Evolutionary conservation across 2,888 invertebrate species (phyloP).

Genomic region (Dolichopus griseipennis): DNA sequence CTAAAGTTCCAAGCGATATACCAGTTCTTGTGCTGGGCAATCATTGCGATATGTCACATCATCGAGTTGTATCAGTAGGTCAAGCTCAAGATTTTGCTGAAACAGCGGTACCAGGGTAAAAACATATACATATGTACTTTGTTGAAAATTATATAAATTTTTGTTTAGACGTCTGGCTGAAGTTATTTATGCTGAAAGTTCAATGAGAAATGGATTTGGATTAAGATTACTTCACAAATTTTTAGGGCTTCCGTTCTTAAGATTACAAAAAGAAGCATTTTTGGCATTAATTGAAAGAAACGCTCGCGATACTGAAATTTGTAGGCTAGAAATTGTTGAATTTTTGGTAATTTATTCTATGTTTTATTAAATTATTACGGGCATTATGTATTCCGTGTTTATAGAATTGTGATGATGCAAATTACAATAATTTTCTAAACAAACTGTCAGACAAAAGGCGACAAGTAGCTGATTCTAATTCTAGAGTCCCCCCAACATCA

Average conservation of each 20-base stretch:
- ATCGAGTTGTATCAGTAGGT: constrained; percentile 70
- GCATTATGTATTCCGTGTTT: not conserved
- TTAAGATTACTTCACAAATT: constrained; percentile 87
- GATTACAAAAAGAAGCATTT: constrained; percentile 77
- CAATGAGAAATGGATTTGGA: constrained; percentile 94
- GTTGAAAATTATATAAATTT: too few relatives aligned
- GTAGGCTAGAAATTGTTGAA: constrained; percentile 63
- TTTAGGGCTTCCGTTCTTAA: constrained; percentile 87
- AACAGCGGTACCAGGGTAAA: constrained; percentile 30
- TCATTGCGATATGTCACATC: constrained; percentile 95
- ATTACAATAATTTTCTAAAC: constrained; percentile 66
- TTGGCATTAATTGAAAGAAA: constrained; percentile 78
- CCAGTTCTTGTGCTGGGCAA: constrained; percentile 87
- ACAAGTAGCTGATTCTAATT: constrained; percentile 58
- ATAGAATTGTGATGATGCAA: constrained; percentile 61
- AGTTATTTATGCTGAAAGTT: constrained; percentile 81
- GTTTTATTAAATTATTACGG: too few relatives aligned
- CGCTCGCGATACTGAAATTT: constrained; percentile 67
- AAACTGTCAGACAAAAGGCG: constrained; percentile 64
- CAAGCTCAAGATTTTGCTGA: constrained; percentile 63
- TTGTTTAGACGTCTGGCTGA: constrained; percentile 48
- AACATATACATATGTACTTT: too few relatives aligned
- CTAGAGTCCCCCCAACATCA: constrained; percentile 41
- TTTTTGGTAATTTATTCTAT: constrained; percentile 52
- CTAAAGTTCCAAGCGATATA: constrained; percentile 66